Base-by-base conservation (phyloP, 2,113 vertebrate species). In the Peromyscus leucopus region DNA sequence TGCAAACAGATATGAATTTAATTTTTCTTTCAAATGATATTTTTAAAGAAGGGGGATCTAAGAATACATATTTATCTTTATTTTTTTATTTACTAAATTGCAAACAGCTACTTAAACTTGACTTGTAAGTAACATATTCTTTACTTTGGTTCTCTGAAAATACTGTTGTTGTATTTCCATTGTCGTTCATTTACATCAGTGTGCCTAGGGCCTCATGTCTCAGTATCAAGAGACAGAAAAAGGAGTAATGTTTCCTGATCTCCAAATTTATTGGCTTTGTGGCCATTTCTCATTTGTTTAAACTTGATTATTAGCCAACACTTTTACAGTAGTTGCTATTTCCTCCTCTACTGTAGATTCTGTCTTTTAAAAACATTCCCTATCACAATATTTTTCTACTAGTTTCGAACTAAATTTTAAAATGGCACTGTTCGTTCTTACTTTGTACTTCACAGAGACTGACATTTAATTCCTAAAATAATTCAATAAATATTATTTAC, bases 1-100 rank as follows among this genome's bases (percentile, higher is more conserved):
- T 92, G 94, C 71, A 69, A 94, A 39, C 94, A 97, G 92, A 94
- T 97, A 89, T 24, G 96, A 98, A 97, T 97, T 98, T 97, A 98
- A 92, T 97, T n/a, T 97, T 92, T 97, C 84, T 97, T 95, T 94
- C 87, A 95, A 96, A 46, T 91, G 75, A 17, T 95, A 82, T 74
- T 78, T 95, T 96, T 91, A 96, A 89, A 57, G 51, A 87, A 59
- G 72, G 65, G 89, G 91, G 92, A 51, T 95, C 78, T 92, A 94
- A 83, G 93, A 89, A 82, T 79, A 71, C 72, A 96, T 93, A 63
- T 72, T 75, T 33, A 46, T 83, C 89, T 72, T 85, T 48, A 76
- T 83, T 31, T 76, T 91, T 95, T 86, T 90, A 19, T 89, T 90
- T 93, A 91, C n/a, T 94, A 46, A 94, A 71, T 94, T 61, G 16